These are phyloP conservation scores for Gastrophysa polygoni DNA, from an alignment of 2,888 invertebrate genomes.

Conservation along the genomic window DNA sequence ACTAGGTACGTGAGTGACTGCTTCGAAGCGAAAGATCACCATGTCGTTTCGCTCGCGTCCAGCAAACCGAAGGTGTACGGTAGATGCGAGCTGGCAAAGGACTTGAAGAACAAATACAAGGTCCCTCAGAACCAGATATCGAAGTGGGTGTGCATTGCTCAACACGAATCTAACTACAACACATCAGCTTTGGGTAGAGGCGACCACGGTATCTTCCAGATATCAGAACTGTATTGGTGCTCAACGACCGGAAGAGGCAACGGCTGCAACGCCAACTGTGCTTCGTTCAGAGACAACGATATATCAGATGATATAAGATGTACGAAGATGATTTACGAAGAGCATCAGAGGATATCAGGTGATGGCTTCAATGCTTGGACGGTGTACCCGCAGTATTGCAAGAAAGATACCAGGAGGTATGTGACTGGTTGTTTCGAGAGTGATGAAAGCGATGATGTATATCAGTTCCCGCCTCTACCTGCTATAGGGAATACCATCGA, in stretches of 20 bases:
- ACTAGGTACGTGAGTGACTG: constrained; percentile 27
- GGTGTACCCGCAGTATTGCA: constrained; percentile 69
- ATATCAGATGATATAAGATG: constrained; percentile 74
- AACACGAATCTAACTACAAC: constrained; percentile 72
- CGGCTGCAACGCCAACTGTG: constrained; percentile 68
- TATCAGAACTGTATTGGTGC: constrained; percentile 73
- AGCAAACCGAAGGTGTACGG: constrained; percentile 60
- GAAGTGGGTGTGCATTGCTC: constrained; percentile 68
- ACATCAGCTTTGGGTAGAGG: constrained; percentile 69
- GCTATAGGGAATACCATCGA: neutral
- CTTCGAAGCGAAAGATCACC: constrained; percentile 24
- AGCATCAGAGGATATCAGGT: constrained; percentile 70
- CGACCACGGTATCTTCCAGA: constrained; percentile 75
- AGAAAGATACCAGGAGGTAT: constrained; percentile 49
- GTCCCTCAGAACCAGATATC: constrained; percentile 58
- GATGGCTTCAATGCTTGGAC: constrained; percentile 78
- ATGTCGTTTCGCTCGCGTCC: constrained; percentile 44
- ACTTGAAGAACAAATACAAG: constrained; percentile 62
- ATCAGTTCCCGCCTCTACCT: constrained; percentile 45
- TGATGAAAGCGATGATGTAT: constrained; percentile 40
- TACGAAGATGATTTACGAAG: constrained; percentile 67
- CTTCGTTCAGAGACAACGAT: constrained; percentile 69
- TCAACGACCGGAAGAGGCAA: constrained; percentile 36
- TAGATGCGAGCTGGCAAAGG: constrained; percentile 74
- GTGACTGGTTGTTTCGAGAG: constrained; percentile 24